phyloP scores from a whole-genome alignment of 2,797 vertebrate species.

The Knipowitschia caucasica region DNA sequence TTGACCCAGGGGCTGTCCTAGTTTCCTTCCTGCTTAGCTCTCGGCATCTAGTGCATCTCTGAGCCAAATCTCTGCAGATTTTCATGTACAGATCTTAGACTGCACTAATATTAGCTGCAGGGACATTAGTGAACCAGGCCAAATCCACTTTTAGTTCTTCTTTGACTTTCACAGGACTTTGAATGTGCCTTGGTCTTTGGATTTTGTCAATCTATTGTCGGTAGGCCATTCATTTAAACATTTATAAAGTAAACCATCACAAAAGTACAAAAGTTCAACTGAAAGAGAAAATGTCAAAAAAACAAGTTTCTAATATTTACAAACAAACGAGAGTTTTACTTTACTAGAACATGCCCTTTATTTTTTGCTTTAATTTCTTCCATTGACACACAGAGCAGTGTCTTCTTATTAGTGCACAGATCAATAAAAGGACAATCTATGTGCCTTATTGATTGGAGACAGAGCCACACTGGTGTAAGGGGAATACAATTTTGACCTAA shows the following conservation, averaged over 20 bases:
- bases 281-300: too few species aligned
- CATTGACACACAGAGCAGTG: background rate
- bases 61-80: slow-evolving; percentile 68
- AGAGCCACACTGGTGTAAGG: slow-evolving; percentile 5
- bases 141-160: slow-evolving; percentile 34
- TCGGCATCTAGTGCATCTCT: slow-evolving; percentile 51
- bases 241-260: too few species aligned
- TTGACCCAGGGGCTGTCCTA: slow-evolving; percentile 60
- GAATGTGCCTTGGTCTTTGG: too few species aligned
- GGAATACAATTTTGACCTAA: slow-evolving; percentile 17
- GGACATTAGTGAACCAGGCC: slow-evolving; percentile 65
- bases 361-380: background rate
- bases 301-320: too few species aligned
- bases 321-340: background rate
- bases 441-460: slow-evolving; percentile 21
- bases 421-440: slow-evolving; percentile 18
- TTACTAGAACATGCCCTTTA: background rate
- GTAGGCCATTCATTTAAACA: too few species aligned
- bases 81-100: slow-evolving; percentile 41
- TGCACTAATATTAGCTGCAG: slow-evolving; percentile 69
- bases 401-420: slow-evolving; percentile 4
- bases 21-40: slow-evolving; percentile 49
- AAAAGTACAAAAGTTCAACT: too few species aligned
- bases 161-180: slow-evolving; percentile 73
- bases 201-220: too few species aligned